Conservation (phyloP, 2,113 vertebrate genomes). For the Monopterus albus region DNA sequence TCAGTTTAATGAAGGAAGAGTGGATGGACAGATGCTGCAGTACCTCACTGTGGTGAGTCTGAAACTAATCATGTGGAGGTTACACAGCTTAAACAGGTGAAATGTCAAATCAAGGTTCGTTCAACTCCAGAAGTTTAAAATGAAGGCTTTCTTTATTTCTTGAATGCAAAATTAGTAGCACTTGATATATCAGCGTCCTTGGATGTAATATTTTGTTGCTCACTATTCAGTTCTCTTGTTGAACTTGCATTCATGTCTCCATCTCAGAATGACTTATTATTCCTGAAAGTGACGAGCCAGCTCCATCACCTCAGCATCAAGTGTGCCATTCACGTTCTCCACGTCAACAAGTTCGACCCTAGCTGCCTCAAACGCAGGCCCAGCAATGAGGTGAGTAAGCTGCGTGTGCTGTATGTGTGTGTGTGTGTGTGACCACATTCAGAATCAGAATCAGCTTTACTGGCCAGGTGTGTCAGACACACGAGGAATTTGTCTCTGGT, state of each 20-base stretch:
- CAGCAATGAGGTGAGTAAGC: conserved; percentile 87
- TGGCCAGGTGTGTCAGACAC: too few relatives aligned
- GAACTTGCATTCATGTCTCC: conserved; percentile 4
- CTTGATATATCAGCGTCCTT: neutral
- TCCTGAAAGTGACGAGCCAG: conserved; percentile 96
- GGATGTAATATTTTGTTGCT: neutral
- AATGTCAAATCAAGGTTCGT: neutral
- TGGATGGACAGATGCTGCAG: conserved; percentile 96
- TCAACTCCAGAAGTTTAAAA: neutral
- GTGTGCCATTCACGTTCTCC: conserved; percentile 95
- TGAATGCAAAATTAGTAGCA: too few relatives aligned
- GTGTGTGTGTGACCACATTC: too few relatives aligned
- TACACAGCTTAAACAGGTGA: neutral
- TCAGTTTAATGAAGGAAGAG: conserved; percentile 93
- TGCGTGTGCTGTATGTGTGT: too few relatives aligned
- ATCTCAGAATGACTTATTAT: conserved; percentile 92
- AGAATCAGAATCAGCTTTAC: too few relatives aligned
- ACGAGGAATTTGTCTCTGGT: too few relatives aligned
- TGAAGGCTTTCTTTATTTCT: too few relatives aligned
- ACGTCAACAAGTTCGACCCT: conserved; percentile 91
- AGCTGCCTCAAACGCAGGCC: conserved; percentile 93
- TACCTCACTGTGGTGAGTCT: conserved; percentile 94
- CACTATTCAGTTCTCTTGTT: neutral
- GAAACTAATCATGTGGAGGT: neutral
- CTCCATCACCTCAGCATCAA: conserved; percentile 98